Percentiles rank a stretch among this genome's conserved stretches.
Evolutionary conservation across 1,140 invertebrate species (phyloP).

Genomic region (Tetranychus urticae): DNA sequence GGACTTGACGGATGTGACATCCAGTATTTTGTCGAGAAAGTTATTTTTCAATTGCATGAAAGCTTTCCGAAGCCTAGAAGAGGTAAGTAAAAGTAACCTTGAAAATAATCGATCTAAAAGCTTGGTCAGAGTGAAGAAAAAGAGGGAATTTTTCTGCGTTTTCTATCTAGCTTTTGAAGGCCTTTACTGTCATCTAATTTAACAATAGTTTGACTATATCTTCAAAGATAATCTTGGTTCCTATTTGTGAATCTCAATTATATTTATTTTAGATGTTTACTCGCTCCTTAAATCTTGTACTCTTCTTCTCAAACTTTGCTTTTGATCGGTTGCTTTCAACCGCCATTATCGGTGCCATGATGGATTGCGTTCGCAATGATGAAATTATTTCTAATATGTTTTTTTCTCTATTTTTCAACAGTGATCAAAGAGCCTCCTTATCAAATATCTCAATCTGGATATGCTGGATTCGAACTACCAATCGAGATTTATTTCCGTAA

Average conservation of each 20-base stretch:
- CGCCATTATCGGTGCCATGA: too few relatives aligned
- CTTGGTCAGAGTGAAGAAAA: not conserved
- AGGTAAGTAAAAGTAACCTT: conserved; percentile 5
- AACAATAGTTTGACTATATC: too few relatives aligned
- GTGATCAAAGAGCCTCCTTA: conserved; percentile 78
- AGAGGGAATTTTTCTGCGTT: too few relatives aligned
- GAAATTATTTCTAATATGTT: not conserved
- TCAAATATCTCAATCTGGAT: conserved; percentile 65
- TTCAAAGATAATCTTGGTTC: too few relatives aligned
- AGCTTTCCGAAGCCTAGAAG: conserved; percentile 72
- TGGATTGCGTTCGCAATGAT: too few relatives aligned
- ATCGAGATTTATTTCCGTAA: conserved; percentile 77
- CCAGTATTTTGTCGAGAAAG: conserved; percentile 74
- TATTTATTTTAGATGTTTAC: too few relatives aligned
- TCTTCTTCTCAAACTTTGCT: too few relatives aligned
- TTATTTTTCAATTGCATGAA: conserved; percentile 72
- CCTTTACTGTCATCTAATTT: too few relatives aligned
- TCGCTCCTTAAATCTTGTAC: too few relatives aligned
- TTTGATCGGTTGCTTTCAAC: too few relatives aligned
- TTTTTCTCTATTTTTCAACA: conserved; percentile 19
- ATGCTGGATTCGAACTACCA: conserved; percentile 69
- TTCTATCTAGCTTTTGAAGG: too few relatives aligned
- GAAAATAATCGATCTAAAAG: not conserved
- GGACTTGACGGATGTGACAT: conserved; percentile 62
- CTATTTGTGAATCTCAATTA: too few relatives aligned